Evolutionary conservation across 2,888 invertebrate genomes (phyloP).

Genomic region (Neria commutata): DNA sequence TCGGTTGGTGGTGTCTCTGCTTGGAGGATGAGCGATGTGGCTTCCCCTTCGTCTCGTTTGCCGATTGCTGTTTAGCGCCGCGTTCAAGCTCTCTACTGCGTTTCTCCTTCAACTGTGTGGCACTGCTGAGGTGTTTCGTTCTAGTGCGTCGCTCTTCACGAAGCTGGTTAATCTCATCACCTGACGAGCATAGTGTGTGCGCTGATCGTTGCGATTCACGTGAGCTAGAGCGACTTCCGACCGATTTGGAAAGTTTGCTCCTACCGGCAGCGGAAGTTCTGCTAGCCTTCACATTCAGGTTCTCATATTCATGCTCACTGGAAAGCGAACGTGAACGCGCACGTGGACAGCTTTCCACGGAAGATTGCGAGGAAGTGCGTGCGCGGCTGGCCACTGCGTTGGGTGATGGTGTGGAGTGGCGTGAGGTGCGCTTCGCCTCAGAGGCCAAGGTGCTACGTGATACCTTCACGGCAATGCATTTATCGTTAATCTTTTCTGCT

Average conservation of each 20-base stretch:
- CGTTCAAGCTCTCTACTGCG: conserved; percentile 30
- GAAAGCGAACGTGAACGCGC: conserved; percentile 50
- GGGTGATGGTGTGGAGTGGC: conserved; percentile 45
- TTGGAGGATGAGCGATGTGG: not conserved
- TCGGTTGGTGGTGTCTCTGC: conserved; percentile 18
- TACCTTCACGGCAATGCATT: conserved; percentile 38
- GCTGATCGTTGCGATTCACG: conserved; percentile 43
- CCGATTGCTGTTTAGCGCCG: conserved; percentile 7
- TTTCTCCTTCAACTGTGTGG: conserved; percentile 31
- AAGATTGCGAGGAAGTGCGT: conserved; percentile 57
- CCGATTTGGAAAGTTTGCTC: conserved; percentile 9
- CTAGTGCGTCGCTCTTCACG: conserved; percentile 46
- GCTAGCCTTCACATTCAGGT: conserved; percentile 25
- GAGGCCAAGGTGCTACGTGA: conserved; percentile 48
- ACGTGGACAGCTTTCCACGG: conserved; percentile 54
- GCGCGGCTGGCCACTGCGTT: conserved; percentile 33
- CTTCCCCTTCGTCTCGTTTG: not conserved
- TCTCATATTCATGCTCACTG: conserved; percentile 41
- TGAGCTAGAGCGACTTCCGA: conserved; percentile 47
- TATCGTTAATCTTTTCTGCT: conserved; percentile 33
- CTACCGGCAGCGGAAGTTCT: conserved; percentile 19
- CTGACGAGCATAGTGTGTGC: conserved; percentile 46
- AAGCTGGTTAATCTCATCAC: conserved; percentile 40
- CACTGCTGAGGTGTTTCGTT: conserved; percentile 41
- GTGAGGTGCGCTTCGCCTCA: conserved; percentile 47